Base-by-base conservation (phyloP, 2,888 invertebrate genomes). In the Malthinus flaveolus region DNA sequence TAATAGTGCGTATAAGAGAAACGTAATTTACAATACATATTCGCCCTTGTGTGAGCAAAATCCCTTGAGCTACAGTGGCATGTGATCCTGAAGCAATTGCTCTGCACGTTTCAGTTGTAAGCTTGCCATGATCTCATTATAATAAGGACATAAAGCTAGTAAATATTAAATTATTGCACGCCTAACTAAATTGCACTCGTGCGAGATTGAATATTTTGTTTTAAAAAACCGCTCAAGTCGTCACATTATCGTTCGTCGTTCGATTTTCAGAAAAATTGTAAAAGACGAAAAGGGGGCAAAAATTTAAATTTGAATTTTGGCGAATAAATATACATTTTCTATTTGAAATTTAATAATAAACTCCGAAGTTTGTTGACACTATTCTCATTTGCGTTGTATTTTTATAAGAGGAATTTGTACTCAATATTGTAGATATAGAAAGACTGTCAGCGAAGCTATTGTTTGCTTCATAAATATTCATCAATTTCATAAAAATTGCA, bases 61-160 rank as follows among this genome's bases (percentile, higher is more conserved):
- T 61, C 59, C 62, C 59, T 57, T 55, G 56, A 63, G 59, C 58
- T 63, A 49, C 62, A 59, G 57, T 64, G 59, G 55, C 54, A 62
- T 62, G 62, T 56, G 65, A 66, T 66, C 63, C 63, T 63, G 50
- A 61, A 56, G 63, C 64, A 65, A 65, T 66, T 65, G 62, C 62
- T 55, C 59, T 50, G 62, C 64, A 66, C 63, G 61, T 59, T 67
- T 63, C 52, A 56, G 63, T 63, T 61, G 60, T 67, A 66, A 66
- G 66, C 65, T 62, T 62, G 49, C 59, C 64, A 50, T 63, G 59
- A 66, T 66, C 66, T 57, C 62, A 64, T 66, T 67, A 66, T 62
- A 64, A 64, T 62, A 64, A 56, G 48, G 45, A 36, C 36, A 48
- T 51, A 59, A 23, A 63, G 60, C 56, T 51, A 56, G 51, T 49